Evolutionary conservation across 2,888 invertebrate genomes (phyloP).

Genomic region (Erebia aethiops): DNA sequence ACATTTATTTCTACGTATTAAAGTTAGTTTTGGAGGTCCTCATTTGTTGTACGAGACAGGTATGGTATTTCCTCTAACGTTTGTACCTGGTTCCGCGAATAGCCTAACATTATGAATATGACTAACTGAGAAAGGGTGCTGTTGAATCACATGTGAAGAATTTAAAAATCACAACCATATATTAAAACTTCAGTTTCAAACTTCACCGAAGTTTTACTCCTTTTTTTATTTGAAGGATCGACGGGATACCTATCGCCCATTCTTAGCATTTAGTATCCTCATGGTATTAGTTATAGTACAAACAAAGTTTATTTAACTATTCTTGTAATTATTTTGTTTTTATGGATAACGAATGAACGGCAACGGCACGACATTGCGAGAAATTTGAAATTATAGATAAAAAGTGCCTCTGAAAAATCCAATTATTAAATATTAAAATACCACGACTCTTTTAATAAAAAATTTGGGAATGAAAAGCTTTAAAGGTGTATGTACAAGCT

Average conservation of each 20-base stretch:
- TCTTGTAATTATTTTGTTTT: background rate
- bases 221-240: slow-evolving; percentile 1
- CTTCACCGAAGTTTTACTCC: background rate
- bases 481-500: background rate
- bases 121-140: slow-evolving; percentile 60
- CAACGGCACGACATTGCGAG: background rate
- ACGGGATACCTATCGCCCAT: background rate
- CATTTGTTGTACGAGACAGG: slow-evolving; percentile 30
- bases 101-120: slow-evolving; percentile 49
- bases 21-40: background rate
- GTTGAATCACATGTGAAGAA: slow-evolving; percentile 53
- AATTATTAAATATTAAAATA: background rate
- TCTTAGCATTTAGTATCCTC: slow-evolving; percentile 1
- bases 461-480: no score
- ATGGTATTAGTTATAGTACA: background rate
- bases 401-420: background rate
- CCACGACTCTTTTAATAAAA: no score
- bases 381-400: background rate
- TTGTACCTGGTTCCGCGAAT: slow-evolving; percentile 62
- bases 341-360: background rate
- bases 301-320: background rate
- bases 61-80: slow-evolving; percentile 62
- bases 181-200: slow-evolving; percentile 20
- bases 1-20: slow-evolving; percentile 4
- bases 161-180: slow-evolving; percentile 31